These are phyloP conservation scores for Melipona beecheii DNA, from an alignment of 2,888 invertebrate genomes.

Conservation along the genomic window DNA sequence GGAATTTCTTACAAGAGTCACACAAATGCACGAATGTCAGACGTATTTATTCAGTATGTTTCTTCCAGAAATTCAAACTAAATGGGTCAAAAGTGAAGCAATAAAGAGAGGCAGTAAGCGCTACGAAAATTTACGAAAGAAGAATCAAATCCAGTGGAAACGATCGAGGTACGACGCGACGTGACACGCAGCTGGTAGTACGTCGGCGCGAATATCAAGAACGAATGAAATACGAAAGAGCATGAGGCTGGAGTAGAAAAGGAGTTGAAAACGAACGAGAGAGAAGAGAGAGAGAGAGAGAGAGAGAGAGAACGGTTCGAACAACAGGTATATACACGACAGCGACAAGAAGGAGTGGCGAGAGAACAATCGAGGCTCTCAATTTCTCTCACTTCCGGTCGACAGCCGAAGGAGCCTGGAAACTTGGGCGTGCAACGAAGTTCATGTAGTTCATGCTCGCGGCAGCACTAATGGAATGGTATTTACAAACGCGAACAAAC, in stretches of 20 bases:
- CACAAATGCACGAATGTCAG: too few relatives aligned
- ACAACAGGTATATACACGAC: neutral
- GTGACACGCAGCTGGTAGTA: neutral
- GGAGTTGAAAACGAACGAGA: too few relatives aligned
- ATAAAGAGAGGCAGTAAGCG: neutral
- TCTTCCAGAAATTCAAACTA: too few relatives aligned
- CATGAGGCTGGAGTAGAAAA: too few relatives aligned
- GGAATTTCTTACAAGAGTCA: too few relatives aligned
- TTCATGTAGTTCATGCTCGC: conserved; percentile 67
- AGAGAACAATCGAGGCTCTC: conserved; percentile 36
- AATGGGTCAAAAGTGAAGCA: too few relatives aligned
- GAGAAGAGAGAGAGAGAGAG: neutral
- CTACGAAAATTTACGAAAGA: neutral
- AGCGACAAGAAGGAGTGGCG: neutral
- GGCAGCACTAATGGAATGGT: conserved; percentile 76
- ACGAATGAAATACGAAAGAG: neutral
- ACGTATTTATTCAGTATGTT: too few relatives aligned
- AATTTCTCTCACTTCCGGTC: conserved; percentile 57
- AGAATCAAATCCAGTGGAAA: neutral
- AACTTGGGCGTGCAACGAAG: conserved; percentile 62
- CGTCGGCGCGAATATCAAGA: neutral
- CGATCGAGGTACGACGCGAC: neutral
- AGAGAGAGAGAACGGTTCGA: neutral
- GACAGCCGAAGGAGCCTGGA: conserved; percentile 50
- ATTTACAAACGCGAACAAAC: conserved; percentile 80